These are phyloP conservation scores for Strix aluco DNA, from an alignment of 2,113 vertebrate species.

Conservation along the genomic window DNA sequence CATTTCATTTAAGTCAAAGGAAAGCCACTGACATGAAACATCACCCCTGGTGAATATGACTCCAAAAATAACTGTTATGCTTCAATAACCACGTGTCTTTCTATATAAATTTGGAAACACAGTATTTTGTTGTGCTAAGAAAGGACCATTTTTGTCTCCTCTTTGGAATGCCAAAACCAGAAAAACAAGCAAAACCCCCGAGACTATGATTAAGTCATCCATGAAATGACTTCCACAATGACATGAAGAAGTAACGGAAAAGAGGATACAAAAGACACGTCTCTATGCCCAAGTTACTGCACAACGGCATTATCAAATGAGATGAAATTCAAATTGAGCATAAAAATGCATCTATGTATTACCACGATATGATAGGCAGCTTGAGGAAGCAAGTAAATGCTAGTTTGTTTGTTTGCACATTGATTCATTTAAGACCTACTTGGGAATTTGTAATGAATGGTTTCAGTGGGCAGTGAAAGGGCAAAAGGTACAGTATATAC, in stretches of 20 bases:
- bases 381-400: not conserved
- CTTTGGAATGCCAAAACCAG: not conserved
- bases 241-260: not conserved
- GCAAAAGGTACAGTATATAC: not conserved
- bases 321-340: not conserved
- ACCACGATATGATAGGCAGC: not conserved
- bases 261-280: not conserved
- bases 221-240: not conserved
- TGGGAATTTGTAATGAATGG: not conserved
- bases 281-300: not conserved
- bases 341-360: not conserved
- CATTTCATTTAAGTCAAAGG: not conserved
- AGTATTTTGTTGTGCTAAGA: not conserved
- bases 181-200: not conserved
- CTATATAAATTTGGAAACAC: not conserved
- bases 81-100: not conserved
- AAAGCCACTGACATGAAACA: conserved; percentile 6
- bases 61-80: not conserved
- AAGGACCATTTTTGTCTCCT: not conserved
- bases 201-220: not conserved
- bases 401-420: not conserved
- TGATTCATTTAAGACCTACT: not conserved
- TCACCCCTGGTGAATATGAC: not conserved
- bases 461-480: conserved; percentile 17
- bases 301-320: not conserved